phyloP scores from a whole-genome alignment of 2,888 invertebrate genomes.

The Xanthia togata region DNA sequence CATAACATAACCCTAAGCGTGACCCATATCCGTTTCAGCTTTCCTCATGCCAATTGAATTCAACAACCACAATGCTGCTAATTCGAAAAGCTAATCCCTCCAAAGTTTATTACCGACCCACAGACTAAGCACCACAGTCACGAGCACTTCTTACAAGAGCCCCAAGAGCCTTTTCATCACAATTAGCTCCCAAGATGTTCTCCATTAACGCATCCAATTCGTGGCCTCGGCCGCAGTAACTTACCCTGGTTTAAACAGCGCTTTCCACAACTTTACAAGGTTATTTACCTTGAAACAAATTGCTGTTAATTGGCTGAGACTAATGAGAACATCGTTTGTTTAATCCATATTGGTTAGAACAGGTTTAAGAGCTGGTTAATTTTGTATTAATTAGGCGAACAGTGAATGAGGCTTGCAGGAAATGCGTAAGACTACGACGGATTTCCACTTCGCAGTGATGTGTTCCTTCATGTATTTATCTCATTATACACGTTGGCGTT shows the following conservation, averaged over 20 bases:
- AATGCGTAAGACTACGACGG: background rate
- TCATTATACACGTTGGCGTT: background rate
- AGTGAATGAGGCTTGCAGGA: background rate
- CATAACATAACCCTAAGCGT: background rate
- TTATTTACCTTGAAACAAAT: slow-evolving; percentile 61
- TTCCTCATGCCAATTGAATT: slow-evolving; percentile 21
- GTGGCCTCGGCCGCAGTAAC: slow-evolving; percentile 49
- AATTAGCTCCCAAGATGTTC: slow-evolving; percentile 61
- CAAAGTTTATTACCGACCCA: slow-evolving; percentile 40
- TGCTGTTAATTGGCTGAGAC: slow-evolving; percentile 58
- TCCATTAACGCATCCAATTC: slow-evolving; percentile 64
- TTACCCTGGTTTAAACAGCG: slow-evolving; percentile 52
- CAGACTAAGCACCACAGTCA: slow-evolving; percentile 27
- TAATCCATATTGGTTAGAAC: slow-evolving; percentile 27
- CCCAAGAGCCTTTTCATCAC: slow-evolving; percentile 39
- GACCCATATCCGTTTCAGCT: slow-evolving; percentile 22
- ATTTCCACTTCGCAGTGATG: background rate
- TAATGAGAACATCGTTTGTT: slow-evolving; percentile 60
- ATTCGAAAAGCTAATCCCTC: slow-evolving; percentile 35
- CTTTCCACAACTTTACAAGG: slow-evolving; percentile 58
- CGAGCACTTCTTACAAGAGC: slow-evolving; percentile 17
- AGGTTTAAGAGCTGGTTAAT: background rate
- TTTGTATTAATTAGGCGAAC: slow-evolving; percentile 37
- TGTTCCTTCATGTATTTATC: background rate
- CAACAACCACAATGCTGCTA: slow-evolving; percentile 4